Conservation (phyloP, 2,888 invertebrate species). For the Crossocerus cetratus region DNA sequence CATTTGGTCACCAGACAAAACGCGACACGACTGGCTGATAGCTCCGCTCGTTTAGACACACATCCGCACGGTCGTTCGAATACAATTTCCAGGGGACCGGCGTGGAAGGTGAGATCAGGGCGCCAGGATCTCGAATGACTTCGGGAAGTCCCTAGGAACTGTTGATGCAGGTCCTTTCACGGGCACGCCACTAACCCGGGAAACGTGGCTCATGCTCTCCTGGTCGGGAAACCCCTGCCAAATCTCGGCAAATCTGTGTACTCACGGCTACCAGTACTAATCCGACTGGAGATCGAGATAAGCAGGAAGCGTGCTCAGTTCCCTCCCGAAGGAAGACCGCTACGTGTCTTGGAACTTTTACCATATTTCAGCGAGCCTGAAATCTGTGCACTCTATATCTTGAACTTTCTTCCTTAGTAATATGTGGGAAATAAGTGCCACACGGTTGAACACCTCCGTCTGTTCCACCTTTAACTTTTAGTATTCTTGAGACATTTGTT, state of each 20-base stretch:
- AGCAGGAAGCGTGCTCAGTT: no score
- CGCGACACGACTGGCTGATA: constrained; percentile 8
- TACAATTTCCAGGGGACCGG: constrained; percentile 75
- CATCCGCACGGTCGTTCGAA: constrained; percentile 40
- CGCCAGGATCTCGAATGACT: constrained; percentile 56
- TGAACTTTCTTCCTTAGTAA: no score
- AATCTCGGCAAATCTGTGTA: constrained; percentile 65
- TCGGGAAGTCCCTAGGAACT: constrained; percentile 28
- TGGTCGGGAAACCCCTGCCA: constrained; percentile 63
- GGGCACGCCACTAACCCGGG: constrained; percentile 12
- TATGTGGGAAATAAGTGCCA: no score
- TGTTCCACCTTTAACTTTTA: no score
- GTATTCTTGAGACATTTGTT: no score
- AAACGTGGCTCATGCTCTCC: constrained; percentile 56
- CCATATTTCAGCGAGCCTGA: no score
- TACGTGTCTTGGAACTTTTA: no score
- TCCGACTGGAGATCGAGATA: not conserved
- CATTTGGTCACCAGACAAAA: constrained; percentile 27
- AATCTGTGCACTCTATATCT: no score
- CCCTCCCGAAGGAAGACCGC: no score
- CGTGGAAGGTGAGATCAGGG: constrained; percentile 68
- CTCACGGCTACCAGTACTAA: constrained; percentile 3
- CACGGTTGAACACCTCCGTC: no score
- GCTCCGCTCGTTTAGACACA: constrained; percentile 26
- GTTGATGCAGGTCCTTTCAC: constrained; percentile 16